These are phyloP conservation scores for Clinocottus analis DNA, from an alignment of 2,113 vertebrate species.

Conservation along the genomic window DNA sequence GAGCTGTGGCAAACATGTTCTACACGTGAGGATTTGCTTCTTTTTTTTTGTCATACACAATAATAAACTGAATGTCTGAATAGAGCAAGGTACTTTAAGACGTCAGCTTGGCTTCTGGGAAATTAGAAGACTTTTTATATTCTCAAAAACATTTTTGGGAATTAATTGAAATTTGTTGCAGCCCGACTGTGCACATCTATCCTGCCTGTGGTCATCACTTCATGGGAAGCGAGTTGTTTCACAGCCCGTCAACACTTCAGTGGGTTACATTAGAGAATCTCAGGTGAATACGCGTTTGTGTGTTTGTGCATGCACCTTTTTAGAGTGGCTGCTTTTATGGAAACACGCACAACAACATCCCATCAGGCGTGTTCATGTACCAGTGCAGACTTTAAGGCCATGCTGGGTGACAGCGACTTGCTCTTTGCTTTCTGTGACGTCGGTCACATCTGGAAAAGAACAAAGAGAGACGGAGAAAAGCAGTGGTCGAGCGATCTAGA, in stretches of 20 bases:
- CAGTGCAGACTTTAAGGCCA: not conserved
- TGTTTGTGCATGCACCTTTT: not conserved
- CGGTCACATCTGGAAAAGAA: not conserved
- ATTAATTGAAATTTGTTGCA: no score
- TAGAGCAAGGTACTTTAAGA: not conserved
- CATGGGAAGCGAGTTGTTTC: slow-evolving; percentile 3
- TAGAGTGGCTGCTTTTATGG: not conserved
- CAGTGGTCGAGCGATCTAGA: not conserved
- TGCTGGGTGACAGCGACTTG: not conserved
- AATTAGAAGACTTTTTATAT: not conserved
- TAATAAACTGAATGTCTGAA: no score
- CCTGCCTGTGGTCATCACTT: not conserved
- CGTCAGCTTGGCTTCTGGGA: not conserved
- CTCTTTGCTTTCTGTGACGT: not conserved
- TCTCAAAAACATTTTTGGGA: no score
- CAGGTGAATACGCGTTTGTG: slow-evolving; percentile 9
- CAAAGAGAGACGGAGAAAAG: not conserved
- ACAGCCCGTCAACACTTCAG: not conserved
- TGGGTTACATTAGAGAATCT: slow-evolving; percentile 32
- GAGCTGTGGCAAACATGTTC: no score
- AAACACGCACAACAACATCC: not conserved
- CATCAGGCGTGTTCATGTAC: not conserved
- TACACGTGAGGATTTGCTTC: no score
- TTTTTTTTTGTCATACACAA: no score
- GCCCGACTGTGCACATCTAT: not conserved